Conservation (phyloP, 1,140 invertebrate species). For the Chironomus striatipennis region DNA sequence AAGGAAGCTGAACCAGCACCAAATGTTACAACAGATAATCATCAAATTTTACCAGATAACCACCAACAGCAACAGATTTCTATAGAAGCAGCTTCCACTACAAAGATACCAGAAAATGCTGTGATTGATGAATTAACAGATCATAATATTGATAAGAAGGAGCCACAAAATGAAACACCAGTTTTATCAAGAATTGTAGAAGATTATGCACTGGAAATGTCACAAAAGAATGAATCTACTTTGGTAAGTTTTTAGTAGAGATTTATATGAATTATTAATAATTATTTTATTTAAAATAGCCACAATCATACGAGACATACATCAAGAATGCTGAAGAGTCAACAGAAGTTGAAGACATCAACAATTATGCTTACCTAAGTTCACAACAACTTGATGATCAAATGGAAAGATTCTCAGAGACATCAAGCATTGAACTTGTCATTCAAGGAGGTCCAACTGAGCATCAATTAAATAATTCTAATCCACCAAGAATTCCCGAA, state of each 20-base stretch:
- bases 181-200: no score
- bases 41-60: no score
- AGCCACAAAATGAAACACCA: no score
- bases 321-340: no score
- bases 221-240: not conserved
- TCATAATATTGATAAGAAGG: no score
- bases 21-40: not conserved
- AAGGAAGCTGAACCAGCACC: not conserved
- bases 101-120: no score
- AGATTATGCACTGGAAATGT: no score
- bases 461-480: slow-evolving; percentile 24
- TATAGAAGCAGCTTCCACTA: no score
- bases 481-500: slow-evolving; percentile 31
- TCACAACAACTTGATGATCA: not conserved
- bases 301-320: slow-evolving; percentile 27
- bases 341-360: not conserved
- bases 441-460: not conserved
- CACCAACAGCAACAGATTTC: no score
- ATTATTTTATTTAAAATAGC: slow-evolving; percentile 31
- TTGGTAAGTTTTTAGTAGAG: not conserved
- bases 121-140: no score
- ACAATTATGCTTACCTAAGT: no score
- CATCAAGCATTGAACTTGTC: not conserved
- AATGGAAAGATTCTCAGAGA: not conserved
- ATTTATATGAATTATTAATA: slow-evolving; percentile 29